Evolutionary conservation across 2,888 invertebrate genomes (phyloP).

Genomic region (Campopleginae sp.): DNA sequence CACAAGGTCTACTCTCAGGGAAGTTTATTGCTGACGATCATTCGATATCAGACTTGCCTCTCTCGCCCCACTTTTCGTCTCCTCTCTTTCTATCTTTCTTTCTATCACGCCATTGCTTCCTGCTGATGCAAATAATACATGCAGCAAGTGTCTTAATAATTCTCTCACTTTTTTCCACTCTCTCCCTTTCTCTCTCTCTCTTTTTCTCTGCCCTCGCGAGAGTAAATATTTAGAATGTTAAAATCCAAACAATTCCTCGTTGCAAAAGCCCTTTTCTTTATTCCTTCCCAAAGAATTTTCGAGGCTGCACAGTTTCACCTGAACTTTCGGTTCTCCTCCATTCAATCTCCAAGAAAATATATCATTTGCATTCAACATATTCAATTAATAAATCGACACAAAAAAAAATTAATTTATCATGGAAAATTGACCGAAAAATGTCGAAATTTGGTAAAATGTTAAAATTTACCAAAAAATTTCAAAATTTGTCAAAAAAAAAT

Average conservation of each 20-base stretch:
- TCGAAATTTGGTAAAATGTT: too few species aligned
- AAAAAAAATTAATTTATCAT: too few species aligned
- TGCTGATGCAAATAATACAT: background rate
- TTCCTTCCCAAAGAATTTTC: background rate
- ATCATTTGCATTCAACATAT: background rate
- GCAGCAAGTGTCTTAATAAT: constrained; percentile 9
- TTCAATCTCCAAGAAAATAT: background rate
- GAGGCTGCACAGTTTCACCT: background rate
- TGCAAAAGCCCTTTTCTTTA: constrained; percentile 33
- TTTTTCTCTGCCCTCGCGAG: constrained; percentile 5
- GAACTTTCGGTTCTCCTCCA: background rate
- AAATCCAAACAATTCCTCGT: constrained; percentile 41
- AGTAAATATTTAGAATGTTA: constrained; percentile 53
- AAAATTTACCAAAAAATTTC: too few species aligned
- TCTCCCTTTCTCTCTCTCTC: background rate
- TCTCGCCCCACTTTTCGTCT: background rate
- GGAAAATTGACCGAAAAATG: too few species aligned
- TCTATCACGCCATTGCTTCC: background rate
- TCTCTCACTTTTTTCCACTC: background rate
- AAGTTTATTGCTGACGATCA: constrained; percentile 69
- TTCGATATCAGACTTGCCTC: constrained; percentile 62
- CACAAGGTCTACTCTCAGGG: constrained; percentile 67
- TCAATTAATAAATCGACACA: too few species aligned
- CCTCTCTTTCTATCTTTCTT: constrained; percentile 10
- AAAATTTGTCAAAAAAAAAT: too few species aligned